Evolutionary conservation across 1,140 invertebrate species (phyloP), one percentile per base, ranked within the genome.

Genomic region (Drosophila bocqueti): DNA sequence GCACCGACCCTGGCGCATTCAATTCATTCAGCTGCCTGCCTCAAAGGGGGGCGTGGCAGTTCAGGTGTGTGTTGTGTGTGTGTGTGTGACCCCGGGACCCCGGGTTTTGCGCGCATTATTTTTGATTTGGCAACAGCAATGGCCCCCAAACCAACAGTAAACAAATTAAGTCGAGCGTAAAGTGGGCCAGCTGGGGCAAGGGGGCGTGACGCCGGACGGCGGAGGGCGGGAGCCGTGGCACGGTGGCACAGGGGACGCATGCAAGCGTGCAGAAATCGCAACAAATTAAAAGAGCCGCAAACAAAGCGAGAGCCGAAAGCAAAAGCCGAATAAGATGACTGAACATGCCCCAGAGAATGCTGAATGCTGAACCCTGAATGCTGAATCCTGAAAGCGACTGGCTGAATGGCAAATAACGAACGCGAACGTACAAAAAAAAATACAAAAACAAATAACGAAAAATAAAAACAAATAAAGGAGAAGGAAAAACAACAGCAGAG

Each of bases 111-210:
- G 76, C 61, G 76, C 71, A 72, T 68, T 79, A 79, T 79, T 79
- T 79, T 79, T 79, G 76, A 79, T 79, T 79, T 79, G 83, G 72
- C 81, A 79, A 65, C 59, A 79, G 81, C 83, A 55, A 87, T 83
- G 83, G 80, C 76, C 83, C 71, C 77, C 81, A 84, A 89, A 89
- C 84, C 84, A 89, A 84, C 84, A 87, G 84, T 87, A 87, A 87
- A 87, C 84, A 89, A 89, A 89, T 89, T 89, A 89, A 89, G 84
- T 89, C 84, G 81, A 89, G 84, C 84, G 84, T 89, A 84, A 89
- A 89, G 59, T 90, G 68, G 77, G 73, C 81, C 83, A 77, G 62
- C 59, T 49, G 4, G 65, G 72, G 59, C 42, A 55, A 24, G 45
- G 76, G 34, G 40, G 79, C 62, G 54, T 31, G 29, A 3, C 24